These are phyloP conservation scores for Episyrphus balteatus DNA, from an alignment of 1,140 invertebrate species.

Conservation along the genomic window DNA sequence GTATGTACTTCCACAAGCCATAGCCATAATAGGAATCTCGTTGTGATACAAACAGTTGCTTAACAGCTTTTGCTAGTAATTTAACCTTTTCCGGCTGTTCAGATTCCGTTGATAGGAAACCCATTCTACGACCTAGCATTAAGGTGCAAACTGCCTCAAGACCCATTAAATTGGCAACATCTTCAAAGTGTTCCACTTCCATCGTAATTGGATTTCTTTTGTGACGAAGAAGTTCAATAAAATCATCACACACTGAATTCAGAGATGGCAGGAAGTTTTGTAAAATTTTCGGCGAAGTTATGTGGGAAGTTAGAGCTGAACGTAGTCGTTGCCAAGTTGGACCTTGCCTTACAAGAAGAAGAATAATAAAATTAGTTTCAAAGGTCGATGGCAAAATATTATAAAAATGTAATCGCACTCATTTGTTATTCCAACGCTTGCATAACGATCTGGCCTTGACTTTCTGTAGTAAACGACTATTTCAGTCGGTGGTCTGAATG, in stretches of 20 bases:
- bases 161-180: constrained; percentile 62
- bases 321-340: constrained; percentile 67
- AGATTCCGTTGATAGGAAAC: constrained; percentile 55
- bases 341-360: constrained; percentile 51
- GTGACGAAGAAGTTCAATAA: constrained; percentile 52
- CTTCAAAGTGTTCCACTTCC: constrained; percentile 52
- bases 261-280: constrained; percentile 64
- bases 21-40: constrained; percentile 71
- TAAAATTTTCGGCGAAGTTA: constrained; percentile 67
- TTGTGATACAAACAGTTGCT: constrained; percentile 61
- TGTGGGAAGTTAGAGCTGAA: constrained; percentile 57
- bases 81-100: constrained; percentile 40
- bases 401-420: constrained; percentile 47
- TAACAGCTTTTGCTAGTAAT: constrained; percentile 55
- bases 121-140: constrained; percentile 65
- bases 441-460: constrained; percentile 64
- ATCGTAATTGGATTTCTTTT: constrained; percentile 39
- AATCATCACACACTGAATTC: constrained; percentile 67
- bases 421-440: constrained; percentile 67
- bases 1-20: constrained; percentile 70
- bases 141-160: constrained; percentile 69
- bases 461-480: constrained; percentile 65
- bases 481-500: constrained; percentile 70
- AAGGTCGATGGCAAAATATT: neutral
- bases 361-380: neutral